Evolutionary conservation across 2,797 vertebrate species (phyloP).

Genomic region (Falco novaeseelandiae): DNA sequence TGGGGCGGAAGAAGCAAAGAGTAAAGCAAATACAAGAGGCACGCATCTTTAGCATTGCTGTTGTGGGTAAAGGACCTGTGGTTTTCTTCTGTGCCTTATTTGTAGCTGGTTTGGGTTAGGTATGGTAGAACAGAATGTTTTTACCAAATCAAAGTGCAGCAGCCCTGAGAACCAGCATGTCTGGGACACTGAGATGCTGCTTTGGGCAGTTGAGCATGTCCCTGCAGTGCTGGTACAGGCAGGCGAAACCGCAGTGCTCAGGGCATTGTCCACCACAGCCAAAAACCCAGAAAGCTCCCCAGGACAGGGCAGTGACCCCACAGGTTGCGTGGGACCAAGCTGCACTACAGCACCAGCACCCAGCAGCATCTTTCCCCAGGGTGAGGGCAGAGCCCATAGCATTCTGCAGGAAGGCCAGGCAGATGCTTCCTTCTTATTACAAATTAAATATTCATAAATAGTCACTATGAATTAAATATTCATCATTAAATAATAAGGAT

Average conservation of each 20-base stretch:
- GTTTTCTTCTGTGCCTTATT: background rate
- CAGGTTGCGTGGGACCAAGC: background rate
- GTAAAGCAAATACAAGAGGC: fast-evolving
- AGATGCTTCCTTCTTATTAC: background rate
- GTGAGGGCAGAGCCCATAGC: background rate
- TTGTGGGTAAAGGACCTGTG: background rate
- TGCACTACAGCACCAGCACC: background rate
- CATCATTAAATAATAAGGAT: too few relatives aligned
- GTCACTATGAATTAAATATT: background rate
- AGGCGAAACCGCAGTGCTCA: fast-evolving
- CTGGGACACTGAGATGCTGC: background rate
- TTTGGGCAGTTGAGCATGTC: background rate
- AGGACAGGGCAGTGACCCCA: background rate
- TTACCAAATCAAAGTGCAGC: too few relatives aligned
- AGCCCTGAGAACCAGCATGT: background rate
- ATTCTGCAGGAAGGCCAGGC: background rate
- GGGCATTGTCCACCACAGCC: too few relatives aligned
- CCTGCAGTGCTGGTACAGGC: background rate
- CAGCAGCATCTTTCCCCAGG: background rate
- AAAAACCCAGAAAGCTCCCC: background rate
- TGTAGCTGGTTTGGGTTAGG: background rate
- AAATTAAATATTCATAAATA: background rate
- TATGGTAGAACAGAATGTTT: background rate
- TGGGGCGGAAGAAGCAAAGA: background rate
- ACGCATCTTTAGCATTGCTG: fast-evolving